Percentiles rank a stretch among this genome's conserved stretches.
Conservation (phyloP, 2,888 invertebrate species). For the Polydrusus cervinus region DNA sequence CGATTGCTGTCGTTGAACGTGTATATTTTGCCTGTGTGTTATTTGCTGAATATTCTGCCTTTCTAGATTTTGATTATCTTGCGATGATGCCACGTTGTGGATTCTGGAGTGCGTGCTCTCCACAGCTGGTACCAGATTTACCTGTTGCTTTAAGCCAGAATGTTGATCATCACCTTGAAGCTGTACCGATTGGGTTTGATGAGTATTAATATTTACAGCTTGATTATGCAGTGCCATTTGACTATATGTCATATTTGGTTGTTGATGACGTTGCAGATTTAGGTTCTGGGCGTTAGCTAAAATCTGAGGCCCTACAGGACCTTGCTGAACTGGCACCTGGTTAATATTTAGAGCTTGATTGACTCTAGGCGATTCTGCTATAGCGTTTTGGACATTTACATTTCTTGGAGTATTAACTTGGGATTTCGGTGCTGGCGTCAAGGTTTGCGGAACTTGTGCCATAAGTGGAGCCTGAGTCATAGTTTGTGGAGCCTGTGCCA, state of each 20-base stretch:
- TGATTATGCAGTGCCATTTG: neutral
- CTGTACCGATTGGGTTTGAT: neutral
- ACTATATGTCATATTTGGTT: neutral
- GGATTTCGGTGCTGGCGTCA: neutral
- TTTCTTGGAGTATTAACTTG: neutral
- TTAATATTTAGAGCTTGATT: neutral
- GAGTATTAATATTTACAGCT: neutral
- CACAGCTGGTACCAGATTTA: neutral
- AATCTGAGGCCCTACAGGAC: neutral
- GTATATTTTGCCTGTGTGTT: neutral
- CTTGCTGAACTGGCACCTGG: neutral
- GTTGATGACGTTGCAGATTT: neutral
- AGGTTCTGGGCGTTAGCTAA: neutral
- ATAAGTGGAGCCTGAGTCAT: neutral
- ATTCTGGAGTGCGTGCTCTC: neutral
- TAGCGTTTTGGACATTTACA: neutral
- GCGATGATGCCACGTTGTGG: neutral
- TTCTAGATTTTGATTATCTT: neutral
- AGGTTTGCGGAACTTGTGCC: neutral
- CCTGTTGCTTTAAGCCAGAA: neutral
- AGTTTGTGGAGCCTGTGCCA: neutral
- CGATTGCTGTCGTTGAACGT: neutral
- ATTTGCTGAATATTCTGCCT: slow-evolving; percentile 5
- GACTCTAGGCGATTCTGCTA: neutral
- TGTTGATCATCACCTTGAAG: neutral